Evolutionary conservation across 2,888 invertebrate genomes (phyloP).

Genomic region (Mellilla xanthometata): DNA sequence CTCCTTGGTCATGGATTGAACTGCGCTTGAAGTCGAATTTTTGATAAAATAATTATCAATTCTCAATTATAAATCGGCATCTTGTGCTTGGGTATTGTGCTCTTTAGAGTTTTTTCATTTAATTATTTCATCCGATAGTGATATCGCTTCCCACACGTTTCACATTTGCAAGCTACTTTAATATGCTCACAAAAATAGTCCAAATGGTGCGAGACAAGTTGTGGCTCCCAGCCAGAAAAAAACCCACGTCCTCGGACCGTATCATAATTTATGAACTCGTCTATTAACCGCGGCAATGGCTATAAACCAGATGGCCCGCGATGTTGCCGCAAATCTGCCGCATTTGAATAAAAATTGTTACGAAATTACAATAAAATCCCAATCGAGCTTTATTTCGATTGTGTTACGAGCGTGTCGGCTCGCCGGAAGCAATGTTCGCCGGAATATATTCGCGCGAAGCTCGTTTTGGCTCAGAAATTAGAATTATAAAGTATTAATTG

Average conservation of each 20-base stretch:
- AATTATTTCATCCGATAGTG: not conserved
- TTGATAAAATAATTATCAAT: no score
- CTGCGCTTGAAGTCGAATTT: no score
- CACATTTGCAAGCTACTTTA: slow-evolving; percentile 6
- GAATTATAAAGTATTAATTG: slow-evolving; percentile 52
- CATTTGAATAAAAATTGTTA: slow-evolving; percentile 20
- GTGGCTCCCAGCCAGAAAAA: slow-evolving; percentile 44
- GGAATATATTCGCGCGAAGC: slow-evolving; percentile 24
- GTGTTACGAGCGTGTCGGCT: no score
- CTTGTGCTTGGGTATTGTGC: no score
- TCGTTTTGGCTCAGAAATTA: slow-evolving; percentile 38
- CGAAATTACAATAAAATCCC: slow-evolving; percentile 16
- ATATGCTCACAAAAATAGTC: slow-evolving; percentile 26
- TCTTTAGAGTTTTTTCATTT: no score
- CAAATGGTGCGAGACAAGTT: slow-evolving; percentile 23
- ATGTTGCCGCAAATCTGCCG: slow-evolving; percentile 15
- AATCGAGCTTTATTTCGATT: slow-evolving; percentile 14
- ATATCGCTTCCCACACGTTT: slow-evolving; percentile 15
- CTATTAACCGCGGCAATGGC: slow-evolving; percentile 23
- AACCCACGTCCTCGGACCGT: slow-evolving; percentile 29
- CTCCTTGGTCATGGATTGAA: no score
- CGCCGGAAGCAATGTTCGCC: slow-evolving; percentile 16
- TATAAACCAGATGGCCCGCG: slow-evolving; percentile 24
- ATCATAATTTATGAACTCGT: slow-evolving; percentile 22
- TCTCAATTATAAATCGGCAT: no score